Percentiles rank a stretch among this genome's conserved stretches.
These are phyloP conservation scores for Clepsis dumicolana DNA, from an alignment of 2,888 invertebrate genomes.

Conservation along the genomic window DNA sequence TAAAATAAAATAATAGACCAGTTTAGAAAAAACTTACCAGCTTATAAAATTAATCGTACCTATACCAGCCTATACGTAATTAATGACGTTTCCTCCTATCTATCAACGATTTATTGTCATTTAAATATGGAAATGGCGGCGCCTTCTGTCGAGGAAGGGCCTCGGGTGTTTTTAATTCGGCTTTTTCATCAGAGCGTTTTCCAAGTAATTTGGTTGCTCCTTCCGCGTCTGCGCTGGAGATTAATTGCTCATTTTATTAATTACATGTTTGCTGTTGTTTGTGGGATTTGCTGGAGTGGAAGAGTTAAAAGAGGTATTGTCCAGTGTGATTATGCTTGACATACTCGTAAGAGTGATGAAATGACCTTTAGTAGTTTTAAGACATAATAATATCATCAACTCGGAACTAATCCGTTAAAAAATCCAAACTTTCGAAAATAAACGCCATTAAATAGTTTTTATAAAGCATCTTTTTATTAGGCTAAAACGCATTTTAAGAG, in stretches of 20 bases:
- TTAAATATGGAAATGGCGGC: constrained; percentile 72
- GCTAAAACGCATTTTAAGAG: no score
- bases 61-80: constrained; percentile 24
- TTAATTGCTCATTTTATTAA: constrained; percentile 54
- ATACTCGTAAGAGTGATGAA: no score
- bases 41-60: neutral
- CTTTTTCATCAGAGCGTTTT: constrained; percentile 50
- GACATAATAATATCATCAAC: no score
- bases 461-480: no score
- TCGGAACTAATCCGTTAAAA: no score
- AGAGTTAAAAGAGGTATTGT: neutral
- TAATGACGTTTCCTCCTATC: constrained; percentile 54
- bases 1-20: no score
- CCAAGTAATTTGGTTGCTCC: constrained; percentile 54
- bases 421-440: no score
- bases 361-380: no score
- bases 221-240: constrained; percentile 52
- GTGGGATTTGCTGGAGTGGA: neutral
- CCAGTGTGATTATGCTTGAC: no score
- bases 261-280: constrained; percentile 44
- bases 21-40: no score
- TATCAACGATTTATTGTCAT: constrained; percentile 70
- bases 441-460: no score
- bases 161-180: constrained; percentile 76
- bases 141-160: constrained; percentile 62